phyloP scores from a whole-genome alignment of 2,797 vertebrate species.

The Iguana delicatissima region DNA sequence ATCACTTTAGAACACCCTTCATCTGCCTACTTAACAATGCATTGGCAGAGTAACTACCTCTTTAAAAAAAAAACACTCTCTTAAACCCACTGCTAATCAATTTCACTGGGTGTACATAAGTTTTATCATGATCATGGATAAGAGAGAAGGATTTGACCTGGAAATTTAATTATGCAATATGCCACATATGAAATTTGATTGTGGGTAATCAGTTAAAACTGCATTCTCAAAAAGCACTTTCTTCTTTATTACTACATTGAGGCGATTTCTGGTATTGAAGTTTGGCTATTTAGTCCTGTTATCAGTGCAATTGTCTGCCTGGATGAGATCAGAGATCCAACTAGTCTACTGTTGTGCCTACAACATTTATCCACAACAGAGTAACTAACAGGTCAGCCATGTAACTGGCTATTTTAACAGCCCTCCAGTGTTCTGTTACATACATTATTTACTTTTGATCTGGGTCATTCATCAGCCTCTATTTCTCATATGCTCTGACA shows the following conservation, averaged over 20 bases:
- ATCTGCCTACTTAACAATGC: not conserved
- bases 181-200: not conserved
- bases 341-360: not conserved
- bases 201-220: not conserved
- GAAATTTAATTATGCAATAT: not conserved
- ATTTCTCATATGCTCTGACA: not conserved
- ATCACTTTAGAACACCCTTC: not conserved
- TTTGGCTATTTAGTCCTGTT: too few species aligned
- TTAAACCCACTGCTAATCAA: not conserved
- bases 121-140: not conserved
- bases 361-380: not conserved
- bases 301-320: not conserved
- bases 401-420: not conserved
- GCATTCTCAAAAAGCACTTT: not conserved
- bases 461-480: not conserved
- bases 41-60: not conserved
- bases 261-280: not conserved
- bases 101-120: too few species aligned
- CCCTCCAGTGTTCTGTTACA: not conserved
- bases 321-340: not conserved
- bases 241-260: not conserved
- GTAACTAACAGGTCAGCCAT: not conserved
- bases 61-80: not conserved
- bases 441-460: not conserved
- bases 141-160: not conserved